Conservation (phyloP, 2,113 vertebrate genomes). For the Pterocles gutturalis region DNA sequence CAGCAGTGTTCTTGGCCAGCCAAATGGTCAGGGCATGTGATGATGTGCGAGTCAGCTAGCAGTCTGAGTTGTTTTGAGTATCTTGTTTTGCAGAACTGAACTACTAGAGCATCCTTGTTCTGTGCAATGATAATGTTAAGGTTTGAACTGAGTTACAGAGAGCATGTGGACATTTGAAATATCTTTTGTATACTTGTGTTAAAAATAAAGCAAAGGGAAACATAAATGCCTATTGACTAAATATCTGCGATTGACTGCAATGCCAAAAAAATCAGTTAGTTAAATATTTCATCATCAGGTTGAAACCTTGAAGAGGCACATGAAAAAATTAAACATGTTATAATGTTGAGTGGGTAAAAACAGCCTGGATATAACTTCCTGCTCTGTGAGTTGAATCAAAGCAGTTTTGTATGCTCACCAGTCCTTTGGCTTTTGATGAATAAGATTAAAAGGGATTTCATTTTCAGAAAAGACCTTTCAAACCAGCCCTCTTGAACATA, state of each 20-base stretch:
- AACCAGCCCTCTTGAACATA: not conserved
- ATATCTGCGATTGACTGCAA: not conserved
- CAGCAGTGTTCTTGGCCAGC: not conserved
- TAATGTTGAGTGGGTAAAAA: not conserved
- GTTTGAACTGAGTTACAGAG: not conserved
- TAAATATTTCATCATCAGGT: not conserved
- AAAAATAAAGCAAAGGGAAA: not conserved
- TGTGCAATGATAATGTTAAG: not conserved
- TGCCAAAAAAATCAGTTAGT: not conserved
- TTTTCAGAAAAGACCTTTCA: not conserved
- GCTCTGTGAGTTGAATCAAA: not conserved
- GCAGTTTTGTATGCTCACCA: not conserved
- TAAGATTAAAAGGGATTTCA: not conserved
- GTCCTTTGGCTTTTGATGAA: not conserved
- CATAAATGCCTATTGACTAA: not conserved
- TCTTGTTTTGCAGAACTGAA: not conserved
- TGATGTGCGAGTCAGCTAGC: not conserved
- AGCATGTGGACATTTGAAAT: not conserved
- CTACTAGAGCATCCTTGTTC: not conserved
- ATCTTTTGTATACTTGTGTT: not conserved
- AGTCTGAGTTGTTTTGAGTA: not conserved
- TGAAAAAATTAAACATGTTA: not conserved
- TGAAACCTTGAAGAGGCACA: not conserved
- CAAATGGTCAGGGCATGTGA: not conserved
- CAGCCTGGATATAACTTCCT: not conserved